A percentile compares a stretch with the other conserved stretches of the same genome.
Conservation (phyloP, 2,797 vertebrate species). For the Leptoclinus maculatus region DNA sequence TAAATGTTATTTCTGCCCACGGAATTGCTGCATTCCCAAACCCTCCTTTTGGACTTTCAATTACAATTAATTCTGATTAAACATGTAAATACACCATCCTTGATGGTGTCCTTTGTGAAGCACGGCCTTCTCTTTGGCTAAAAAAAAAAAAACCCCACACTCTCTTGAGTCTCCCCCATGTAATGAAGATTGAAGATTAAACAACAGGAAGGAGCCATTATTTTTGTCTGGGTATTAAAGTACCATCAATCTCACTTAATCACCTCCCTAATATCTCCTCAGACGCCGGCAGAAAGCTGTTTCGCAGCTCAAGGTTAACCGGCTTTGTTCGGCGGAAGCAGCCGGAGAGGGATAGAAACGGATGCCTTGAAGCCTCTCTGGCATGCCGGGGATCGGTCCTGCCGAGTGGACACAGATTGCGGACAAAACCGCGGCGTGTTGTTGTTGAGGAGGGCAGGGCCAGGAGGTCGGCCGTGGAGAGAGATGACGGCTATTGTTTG, state of each 20-base stretch:
- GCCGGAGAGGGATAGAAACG: conserved; percentile 36
- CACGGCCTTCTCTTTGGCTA: conserved; percentile 68
- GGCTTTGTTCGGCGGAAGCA: conserved; percentile 71
- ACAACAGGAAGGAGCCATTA: conserved; percentile 82
- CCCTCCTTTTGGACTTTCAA: conserved; percentile 56
- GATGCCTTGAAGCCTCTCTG: conserved; percentile 23
- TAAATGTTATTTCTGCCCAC: conserved; percentile 15
- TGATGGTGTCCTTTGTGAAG: conserved; percentile 75
- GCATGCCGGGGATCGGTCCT: conserved; percentile 40
- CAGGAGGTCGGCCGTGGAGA: conserved; percentile 55
- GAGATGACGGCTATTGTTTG: conserved; percentile 69
- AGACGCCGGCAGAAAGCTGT: conserved; percentile 75
- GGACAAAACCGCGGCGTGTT: conserved; percentile 26
- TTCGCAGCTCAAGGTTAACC: conserved; percentile 84
- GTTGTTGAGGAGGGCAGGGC: conserved; percentile 44
- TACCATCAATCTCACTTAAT: conserved; percentile 86
- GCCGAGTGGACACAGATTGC: conserved; percentile 44
- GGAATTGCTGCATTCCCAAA: conserved; percentile 41
- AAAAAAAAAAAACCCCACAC: conserved; percentile 65
- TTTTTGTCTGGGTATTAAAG: conserved; percentile 85
- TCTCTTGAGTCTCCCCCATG: conserved; percentile 64
- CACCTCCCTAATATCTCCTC: conserved; percentile 81
- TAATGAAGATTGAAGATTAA: conserved; percentile 88
- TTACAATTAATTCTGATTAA: conserved; percentile 67
- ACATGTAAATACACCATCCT: conserved; percentile 73